Base-by-base conservation (phyloP, 2,888 invertebrate species). In the Plagiodera versicolora region DNA sequence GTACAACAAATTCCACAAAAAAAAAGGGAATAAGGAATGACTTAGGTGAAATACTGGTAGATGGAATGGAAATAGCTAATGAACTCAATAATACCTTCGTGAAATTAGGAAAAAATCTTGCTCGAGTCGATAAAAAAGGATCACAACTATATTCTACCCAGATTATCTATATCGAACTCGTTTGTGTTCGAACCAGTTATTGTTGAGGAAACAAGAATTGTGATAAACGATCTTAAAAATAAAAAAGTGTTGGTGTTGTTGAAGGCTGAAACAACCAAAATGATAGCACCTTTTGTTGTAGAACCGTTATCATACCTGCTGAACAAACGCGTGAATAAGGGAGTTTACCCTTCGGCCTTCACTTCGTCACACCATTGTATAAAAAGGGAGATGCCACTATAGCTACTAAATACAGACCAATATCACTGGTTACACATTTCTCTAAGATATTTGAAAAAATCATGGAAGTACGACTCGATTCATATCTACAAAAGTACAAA, bases 61-160 rank as follows among this genome's bases (percentile, higher is more conserved):
- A 47, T 18, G 47, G 9, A 47, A 47, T 19, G n/a, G 17, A 4
- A 9, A 47, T 47, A 47, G 47, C 47, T 1, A 47, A 47, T 9
- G 5, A 18, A 47, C 47, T 47, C 47, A 47, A 47, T 47, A 19
- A 17, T 19, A 47, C 47, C 19, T 47, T 47, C 11, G 19, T 20
- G 19, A 47, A 47, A 47, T 47, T 47, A 19, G 47, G 47, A 2
- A 47, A 47, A 47, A 47, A 19, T n/a, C 47, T 18, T 19, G 47
- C 19, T 47, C n/a, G 47, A 47, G 19, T 47, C 47, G 19, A 17
- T 19, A 19, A 6, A 47, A 18, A 47, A 19, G 19, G 47, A 18
- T n/a, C 47, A 19, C 47, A 47, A 47, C 17, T 47, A 47, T 11
- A 47, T 47, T 32, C 32, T 10, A 11, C 32, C 32, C 8, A 32